Conservation (phyloP, 2,797 vertebrate species). For the Alauda arvensis region DNA sequence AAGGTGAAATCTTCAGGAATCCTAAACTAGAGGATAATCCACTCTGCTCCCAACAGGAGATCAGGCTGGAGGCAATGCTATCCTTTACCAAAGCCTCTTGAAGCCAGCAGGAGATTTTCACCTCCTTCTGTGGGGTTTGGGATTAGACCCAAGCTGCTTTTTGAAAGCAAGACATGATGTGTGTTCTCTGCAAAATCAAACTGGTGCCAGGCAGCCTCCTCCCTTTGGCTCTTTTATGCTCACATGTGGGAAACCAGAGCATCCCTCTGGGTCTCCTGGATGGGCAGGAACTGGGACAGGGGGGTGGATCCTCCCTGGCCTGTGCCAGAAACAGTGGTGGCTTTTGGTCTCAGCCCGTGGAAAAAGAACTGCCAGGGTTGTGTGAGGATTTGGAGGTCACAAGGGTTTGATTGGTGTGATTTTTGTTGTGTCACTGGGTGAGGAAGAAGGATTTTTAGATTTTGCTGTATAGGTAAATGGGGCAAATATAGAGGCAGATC, state of each 20-base stretch:
- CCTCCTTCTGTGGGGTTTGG: neutral
- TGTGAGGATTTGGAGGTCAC: too few relatives aligned
- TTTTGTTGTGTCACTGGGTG: too few relatives aligned
- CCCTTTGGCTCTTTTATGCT: neutral
- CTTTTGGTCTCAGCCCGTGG: too few relatives aligned
- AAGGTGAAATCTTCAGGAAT: neutral
- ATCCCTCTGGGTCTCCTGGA: too few relatives aligned
- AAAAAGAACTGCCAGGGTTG: too few relatives aligned
- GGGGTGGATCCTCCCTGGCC: too few relatives aligned
- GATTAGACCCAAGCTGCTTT: neutral
- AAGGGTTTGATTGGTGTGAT: too few relatives aligned
- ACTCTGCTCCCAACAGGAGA: neutral
- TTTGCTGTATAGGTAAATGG: too few relatives aligned
- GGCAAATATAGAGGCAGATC: too few relatives aligned
- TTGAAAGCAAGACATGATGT: neutral
- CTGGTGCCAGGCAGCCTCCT: neutral
- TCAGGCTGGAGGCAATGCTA: neutral
- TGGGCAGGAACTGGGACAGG: too few relatives aligned
- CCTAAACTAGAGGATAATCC: neutral
- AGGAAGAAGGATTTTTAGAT: too few relatives aligned
- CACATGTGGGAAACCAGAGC: neutral
- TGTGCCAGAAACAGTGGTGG: too few relatives aligned
- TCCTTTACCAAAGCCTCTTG: neutral
- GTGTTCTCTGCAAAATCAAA: neutral
- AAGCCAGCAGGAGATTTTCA: neutral